Evolutionary conservation across 2,113 vertebrate genomes (phyloP).

Genomic region (Macquaria ambigua): DNA sequence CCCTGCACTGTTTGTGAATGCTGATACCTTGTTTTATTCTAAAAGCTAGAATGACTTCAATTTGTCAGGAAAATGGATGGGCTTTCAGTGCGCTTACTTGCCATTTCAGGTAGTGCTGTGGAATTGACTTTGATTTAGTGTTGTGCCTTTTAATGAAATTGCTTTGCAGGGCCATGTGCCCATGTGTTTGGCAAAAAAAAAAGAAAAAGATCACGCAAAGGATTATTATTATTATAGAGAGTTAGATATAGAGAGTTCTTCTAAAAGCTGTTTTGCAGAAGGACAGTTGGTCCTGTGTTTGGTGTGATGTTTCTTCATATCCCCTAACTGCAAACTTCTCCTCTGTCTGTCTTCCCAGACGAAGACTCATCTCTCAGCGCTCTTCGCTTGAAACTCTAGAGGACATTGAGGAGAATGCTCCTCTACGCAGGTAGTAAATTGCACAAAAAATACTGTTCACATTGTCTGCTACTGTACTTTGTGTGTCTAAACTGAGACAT

Average conservation of each 20-base stretch:
- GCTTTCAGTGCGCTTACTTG: constrained; percentile 5
- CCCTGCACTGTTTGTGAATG: constrained; percentile 6
- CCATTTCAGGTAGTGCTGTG: constrained; percentile 8
- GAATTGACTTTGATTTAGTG: constrained; percentile 22
- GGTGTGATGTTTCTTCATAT: constrained; percentile 21
- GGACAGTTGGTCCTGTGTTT: constrained; percentile 25
- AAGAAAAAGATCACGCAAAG: not conserved
- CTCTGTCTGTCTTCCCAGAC: constrained; percentile 78
- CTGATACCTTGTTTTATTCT: not conserved
- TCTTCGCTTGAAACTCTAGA: constrained; percentile 98
- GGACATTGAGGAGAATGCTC: constrained; percentile 99
- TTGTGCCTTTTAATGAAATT: constrained; percentile 45
- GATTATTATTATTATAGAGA: constrained; percentile 1
- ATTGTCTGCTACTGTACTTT: not conserved
- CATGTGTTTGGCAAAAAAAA: not conserved
- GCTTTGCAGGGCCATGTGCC: constrained; percentile 1
- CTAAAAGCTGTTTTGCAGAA: not conserved
- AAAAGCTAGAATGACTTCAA: constrained; percentile 18
- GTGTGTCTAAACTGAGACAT: not conserved
- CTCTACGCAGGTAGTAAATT: constrained; percentile 90
- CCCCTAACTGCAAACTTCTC: not conserved
- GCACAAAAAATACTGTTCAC: not conserved
- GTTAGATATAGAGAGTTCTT: not conserved
- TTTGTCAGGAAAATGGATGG: constrained; percentile 19
- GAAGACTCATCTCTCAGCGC: constrained; percentile 96